phyloP scores from a whole-genome alignment of 2,888 invertebrate genomes.

The Cotesia congregata region DNA sequence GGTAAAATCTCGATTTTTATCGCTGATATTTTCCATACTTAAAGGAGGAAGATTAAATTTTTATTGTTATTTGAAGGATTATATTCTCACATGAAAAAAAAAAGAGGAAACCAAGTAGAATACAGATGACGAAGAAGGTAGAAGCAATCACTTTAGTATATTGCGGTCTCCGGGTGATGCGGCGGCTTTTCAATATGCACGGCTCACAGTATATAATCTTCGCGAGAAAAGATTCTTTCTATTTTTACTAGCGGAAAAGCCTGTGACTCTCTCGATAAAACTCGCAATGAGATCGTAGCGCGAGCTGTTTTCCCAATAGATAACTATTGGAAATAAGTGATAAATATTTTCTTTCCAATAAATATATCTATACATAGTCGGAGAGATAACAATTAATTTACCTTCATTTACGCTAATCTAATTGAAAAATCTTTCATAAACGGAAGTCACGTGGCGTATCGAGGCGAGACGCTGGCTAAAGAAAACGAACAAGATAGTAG shows the following conservation, averaged over 20 bases:
- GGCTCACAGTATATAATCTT: slow-evolving; percentile 17
- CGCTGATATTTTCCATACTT: slow-evolving; percentile 13
- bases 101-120: not conserved
- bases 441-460: slow-evolving; percentile 32
- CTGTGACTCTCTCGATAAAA: not conserved
- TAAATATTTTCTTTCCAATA: slow-evolving; percentile 11
- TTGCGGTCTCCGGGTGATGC: slow-evolving; percentile 34
- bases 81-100: not conserved
- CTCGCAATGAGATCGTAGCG: slow-evolving; percentile 4
- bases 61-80: not conserved
- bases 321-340: slow-evolving; percentile 29
- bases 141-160: slow-evolving; percentile 39
- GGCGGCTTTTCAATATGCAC: slow-evolving; percentile 37
- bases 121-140: slow-evolving; percentile 2
- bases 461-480: slow-evolving; percentile 26
- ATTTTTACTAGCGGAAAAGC: slow-evolving; percentile 7
- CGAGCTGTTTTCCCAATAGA: slow-evolving; percentile 13
- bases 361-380: not conserved
- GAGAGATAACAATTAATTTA: slow-evolving; percentile 57
- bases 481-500: slow-evolving; percentile 35
- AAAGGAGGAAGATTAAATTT: not conserved
- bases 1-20: slow-evolving; percentile 17
- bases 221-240: slow-evolving; percentile 18
- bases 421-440: slow-evolving; percentile 61
- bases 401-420: slow-evolving; percentile 58